phyloP scores from a whole-genome alignment of 2,797 vertebrate species.

The Betta splendens region DNA sequence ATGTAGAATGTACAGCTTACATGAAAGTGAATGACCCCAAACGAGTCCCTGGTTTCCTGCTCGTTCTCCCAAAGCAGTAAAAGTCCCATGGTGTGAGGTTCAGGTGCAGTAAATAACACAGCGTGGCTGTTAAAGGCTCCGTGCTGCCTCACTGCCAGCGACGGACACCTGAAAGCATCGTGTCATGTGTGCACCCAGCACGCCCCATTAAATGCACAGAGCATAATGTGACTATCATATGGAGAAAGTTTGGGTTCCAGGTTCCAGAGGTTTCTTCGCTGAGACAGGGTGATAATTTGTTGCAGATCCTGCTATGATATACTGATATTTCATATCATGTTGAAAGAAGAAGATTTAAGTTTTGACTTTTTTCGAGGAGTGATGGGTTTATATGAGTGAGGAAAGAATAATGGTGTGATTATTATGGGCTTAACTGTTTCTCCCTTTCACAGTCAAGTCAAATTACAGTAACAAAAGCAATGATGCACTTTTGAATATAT shows the following conservation, averaged over 20 bases:
- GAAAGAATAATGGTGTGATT: constrained; percentile 34
- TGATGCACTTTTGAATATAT: constrained; percentile 11
- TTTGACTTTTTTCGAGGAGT: constrained; percentile 32
- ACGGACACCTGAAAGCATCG: constrained; percentile 54
- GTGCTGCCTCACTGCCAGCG: constrained; percentile 31
- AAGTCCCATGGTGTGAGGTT: constrained; percentile 42
- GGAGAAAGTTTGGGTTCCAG: constrained; percentile 21
- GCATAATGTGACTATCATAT: constrained; percentile 52
- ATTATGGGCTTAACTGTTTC: constrained; percentile 37
- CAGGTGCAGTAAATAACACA: constrained; percentile 60
- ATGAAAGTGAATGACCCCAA: constrained; percentile 10
- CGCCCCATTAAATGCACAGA: constrained; percentile 48
- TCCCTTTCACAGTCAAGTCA: constrained; percentile 28
- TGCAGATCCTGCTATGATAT: constrained; percentile 54
- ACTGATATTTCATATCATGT: constrained; percentile 26
- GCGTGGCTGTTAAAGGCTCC: constrained; percentile 38
- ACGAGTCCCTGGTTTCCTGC: constrained; percentile 5
- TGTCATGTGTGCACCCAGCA: constrained; percentile 54
- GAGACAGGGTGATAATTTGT: constrained; percentile 49
- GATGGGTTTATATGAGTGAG: constrained; percentile 30
- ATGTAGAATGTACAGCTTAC: constrained; percentile 20
- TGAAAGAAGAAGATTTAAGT: constrained; percentile 40
- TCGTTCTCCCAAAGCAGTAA: constrained; percentile 47
- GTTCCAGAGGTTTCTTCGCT: constrained; percentile 29
- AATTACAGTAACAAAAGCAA: constrained; percentile 28